Percentiles rank a stretch among this genome's conserved stretches.
These are phyloP conservation scores for Drosophila subpulchrella DNA, from an alignment of 1,140 invertebrate genomes.

Conservation along the genomic window DNA sequence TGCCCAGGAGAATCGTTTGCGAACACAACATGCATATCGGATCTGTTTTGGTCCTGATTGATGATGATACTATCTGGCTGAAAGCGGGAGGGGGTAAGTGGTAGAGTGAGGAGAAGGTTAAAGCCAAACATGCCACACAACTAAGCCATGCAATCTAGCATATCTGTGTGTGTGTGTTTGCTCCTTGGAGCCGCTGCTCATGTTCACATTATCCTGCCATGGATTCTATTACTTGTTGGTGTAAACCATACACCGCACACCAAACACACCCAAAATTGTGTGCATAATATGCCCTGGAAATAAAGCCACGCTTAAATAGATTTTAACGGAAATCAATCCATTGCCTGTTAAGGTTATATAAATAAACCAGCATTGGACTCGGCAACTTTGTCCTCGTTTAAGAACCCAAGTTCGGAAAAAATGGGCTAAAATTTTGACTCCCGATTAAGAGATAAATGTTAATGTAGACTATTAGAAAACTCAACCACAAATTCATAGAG, in stretches of 20 bases:
- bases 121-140: constrained; percentile 32
- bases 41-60: constrained; percentile 68
- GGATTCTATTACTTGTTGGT: constrained; percentile 71
- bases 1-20: constrained; percentile 55
- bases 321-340: background rate
- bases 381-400: too few species aligned
- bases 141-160: constrained; percentile 36
- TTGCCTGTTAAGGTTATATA: background rate
- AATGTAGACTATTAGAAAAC: too few species aligned
- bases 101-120: background rate
- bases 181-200: constrained; percentile 45
- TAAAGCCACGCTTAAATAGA: constrained; percentile 3
- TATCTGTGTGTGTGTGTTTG: constrained; percentile 21
- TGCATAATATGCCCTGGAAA: constrained; percentile 21
- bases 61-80: constrained; percentile 62
- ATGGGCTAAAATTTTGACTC: too few species aligned
- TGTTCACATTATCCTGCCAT: constrained; percentile 63
- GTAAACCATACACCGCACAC: constrained; percentile 19
- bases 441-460: too few species aligned
- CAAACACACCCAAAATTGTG: constrained; percentile 45
- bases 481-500: too few species aligned
- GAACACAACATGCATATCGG: constrained; percentile 68
- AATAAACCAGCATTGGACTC: too few species aligned
- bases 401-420: too few species aligned
- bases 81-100: background rate